Conservation (phyloP, 2,888 invertebrate genomes). For the Lasioglossum lativentre region DNA sequence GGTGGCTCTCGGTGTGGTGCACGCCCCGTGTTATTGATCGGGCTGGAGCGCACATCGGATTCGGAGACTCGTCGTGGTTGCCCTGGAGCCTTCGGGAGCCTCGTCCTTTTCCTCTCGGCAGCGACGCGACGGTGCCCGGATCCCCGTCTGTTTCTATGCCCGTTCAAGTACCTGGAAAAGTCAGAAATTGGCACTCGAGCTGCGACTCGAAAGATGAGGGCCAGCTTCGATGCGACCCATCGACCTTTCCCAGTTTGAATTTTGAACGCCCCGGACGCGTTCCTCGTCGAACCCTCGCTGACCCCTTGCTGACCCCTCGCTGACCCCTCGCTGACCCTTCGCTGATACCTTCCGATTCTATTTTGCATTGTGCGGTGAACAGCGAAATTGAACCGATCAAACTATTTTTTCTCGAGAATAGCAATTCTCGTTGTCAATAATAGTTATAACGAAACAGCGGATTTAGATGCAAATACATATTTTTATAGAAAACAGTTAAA, state of each 20-base stretch:
- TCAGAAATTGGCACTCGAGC: neutral
- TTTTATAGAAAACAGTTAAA: too few relatives aligned
- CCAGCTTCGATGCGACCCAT: constrained; percentile 4
- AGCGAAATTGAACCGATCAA: too few relatives aligned
- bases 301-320: neutral
- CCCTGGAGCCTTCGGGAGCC: constrained; percentile 65
- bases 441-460: neutral
- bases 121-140: constrained; percentile 37
- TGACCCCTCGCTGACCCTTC: neutral
- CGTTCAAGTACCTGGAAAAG: constrained; percentile 38
- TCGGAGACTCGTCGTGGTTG: constrained; percentile 73
- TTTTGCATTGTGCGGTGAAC: too few relatives aligned
- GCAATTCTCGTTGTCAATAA: neutral
- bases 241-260: neutral
- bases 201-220: neutral
- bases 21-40: constrained; percentile 83
- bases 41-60: constrained; percentile 78
- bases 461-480: too few relatives aligned
- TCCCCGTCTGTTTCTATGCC: constrained; percentile 11
- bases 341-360: neutral
- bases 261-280: neutral
- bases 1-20: constrained; percentile 72
- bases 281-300: neutral
- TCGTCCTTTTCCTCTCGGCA: constrained; percentile 61
- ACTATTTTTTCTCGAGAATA: too few relatives aligned